Conservation (phyloP, 2,113 vertebrate species). For the Halichoeres trimaculatus region DNA sequence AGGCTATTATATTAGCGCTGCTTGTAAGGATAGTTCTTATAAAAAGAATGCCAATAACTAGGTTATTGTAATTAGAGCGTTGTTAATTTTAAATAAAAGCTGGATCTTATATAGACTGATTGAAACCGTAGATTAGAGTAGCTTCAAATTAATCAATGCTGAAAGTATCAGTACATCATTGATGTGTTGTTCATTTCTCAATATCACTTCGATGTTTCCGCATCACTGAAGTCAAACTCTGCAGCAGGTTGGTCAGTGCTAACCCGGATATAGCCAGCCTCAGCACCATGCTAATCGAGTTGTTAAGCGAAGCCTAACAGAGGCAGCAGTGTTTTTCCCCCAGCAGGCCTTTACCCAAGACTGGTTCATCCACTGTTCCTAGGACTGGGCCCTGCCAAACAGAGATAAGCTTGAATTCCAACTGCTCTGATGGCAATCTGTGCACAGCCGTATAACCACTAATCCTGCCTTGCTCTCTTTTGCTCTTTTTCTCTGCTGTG, state of each 20-base stretch:
- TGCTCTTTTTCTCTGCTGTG: background rate
- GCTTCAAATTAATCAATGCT: background rate
- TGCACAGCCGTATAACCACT: conserved; percentile 49
- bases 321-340: conserved; percentile 68
- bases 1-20: conserved; percentile 8
- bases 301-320: conserved; percentile 68
- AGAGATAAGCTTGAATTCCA: conserved; percentile 78
- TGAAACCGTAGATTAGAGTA: background rate
- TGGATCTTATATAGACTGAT: no score
- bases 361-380: conserved; percentile 60
- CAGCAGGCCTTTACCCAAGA: conserved; percentile 48
- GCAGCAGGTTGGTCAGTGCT: conserved; percentile 28
- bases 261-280: conserved; percentile 45
- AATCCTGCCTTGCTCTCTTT: conserved; percentile 45
- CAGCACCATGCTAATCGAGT: conserved; percentile 62
- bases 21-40: background rate
- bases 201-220: background rate
- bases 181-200: background rate
- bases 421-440: conserved; percentile 79
- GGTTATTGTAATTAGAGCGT: no score
- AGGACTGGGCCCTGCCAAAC: conserved; percentile 63
- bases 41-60: no score
- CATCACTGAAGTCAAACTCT: background rate
- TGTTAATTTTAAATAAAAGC: no score
- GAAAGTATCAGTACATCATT: conserved; percentile 20